Base-by-base conservation (phyloP, 2,888 invertebrate species). In the Nomada ferruginata region DNA sequence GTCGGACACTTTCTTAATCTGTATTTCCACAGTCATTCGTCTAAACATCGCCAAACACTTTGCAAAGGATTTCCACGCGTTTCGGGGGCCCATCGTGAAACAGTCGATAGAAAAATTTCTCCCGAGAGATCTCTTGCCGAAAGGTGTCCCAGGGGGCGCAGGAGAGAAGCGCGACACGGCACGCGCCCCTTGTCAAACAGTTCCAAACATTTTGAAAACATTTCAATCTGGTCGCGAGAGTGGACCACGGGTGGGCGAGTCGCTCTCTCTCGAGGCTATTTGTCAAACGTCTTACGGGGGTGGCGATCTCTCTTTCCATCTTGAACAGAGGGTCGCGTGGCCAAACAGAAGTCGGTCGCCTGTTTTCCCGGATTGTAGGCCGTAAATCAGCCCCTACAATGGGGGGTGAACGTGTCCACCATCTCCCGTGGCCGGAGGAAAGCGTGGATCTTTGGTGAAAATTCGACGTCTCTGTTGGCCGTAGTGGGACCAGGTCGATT, bases 201-300 rank as follows among this genome's bases (percentile, higher is more conserved):
- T 89, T 85, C 87, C 84, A 91, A 91, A 91, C 90, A 91, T 91
- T 92, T 90, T 89, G 86, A 85, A 91, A 92, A 91, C 90, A 89
- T 86, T 85, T 90, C 83, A 85, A 89, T 90, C 83, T 65, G 44
- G 76, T 76, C 77, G 72, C 71, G 81, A 78, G 78, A 78, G 69
- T 63, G 80, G 73, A 44, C 78, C 68, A 52, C 78, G 83, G 85
- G 76, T 72, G 79, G 73, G 64, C 76, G 13, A 36, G 53, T 44
- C 63, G 63, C 81, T 75, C 68, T 64, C 60, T 44, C 50, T 44
- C 64, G 36, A 61, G 60, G 74, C 63, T 74, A 79, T 80, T 80
- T 83, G 82, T 89, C 83, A 85, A 53, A 26, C 53, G 20, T 50
- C 72, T 68, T 7, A 42, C 70, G 69, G 76, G 84, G 82, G 71